Conservation (phyloP, 2,113 vertebrate species). For the Engystomops pustulosus region DNA sequence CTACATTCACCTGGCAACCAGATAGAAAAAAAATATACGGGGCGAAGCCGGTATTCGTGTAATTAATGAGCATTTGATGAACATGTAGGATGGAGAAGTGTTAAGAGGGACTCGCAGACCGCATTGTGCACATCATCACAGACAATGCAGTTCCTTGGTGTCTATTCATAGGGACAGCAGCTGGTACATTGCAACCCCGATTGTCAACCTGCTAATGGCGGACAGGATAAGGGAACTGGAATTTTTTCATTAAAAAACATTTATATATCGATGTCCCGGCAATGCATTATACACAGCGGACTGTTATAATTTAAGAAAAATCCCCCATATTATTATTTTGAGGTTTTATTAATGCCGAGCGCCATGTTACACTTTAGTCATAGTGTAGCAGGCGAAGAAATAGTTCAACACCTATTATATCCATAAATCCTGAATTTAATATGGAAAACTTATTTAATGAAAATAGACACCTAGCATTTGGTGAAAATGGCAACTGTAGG, state of each 20-base stretch:
- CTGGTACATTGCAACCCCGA: slow-evolving; percentile 63
- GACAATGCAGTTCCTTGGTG: slow-evolving; percentile 66
- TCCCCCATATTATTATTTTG: not conserved
- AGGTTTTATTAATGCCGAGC: not conserved
- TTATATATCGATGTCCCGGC: not conserved
- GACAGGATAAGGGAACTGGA: not conserved
- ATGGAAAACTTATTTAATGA: too few species aligned
- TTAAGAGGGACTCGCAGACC: slow-evolving; percentile 59
- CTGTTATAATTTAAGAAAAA: not conserved
- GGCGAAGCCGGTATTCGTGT: slow-evolving; percentile 59
- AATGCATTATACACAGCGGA: not conserved
- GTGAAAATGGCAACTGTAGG: too few species aligned
- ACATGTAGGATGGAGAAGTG: slow-evolving; percentile 60
- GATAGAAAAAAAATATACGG: not conserved
- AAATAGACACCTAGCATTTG: too few species aligned
- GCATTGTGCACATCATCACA: slow-evolving; percentile 60
- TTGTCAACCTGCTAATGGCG: slow-evolving; percentile 60
- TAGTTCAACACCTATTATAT: too few species aligned
- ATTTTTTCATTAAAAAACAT: not conserved
- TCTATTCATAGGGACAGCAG: slow-evolving; percentile 64
- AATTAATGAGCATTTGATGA: slow-evolving; percentile 65
- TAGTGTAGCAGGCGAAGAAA: too few species aligned
- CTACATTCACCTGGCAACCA: slow-evolving; percentile 47
- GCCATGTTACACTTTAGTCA: too few species aligned
- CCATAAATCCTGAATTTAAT: too few species aligned